Base-by-base conservation (phyloP, 2,888 invertebrate genomes). In the Theretra japonica region DNA sequence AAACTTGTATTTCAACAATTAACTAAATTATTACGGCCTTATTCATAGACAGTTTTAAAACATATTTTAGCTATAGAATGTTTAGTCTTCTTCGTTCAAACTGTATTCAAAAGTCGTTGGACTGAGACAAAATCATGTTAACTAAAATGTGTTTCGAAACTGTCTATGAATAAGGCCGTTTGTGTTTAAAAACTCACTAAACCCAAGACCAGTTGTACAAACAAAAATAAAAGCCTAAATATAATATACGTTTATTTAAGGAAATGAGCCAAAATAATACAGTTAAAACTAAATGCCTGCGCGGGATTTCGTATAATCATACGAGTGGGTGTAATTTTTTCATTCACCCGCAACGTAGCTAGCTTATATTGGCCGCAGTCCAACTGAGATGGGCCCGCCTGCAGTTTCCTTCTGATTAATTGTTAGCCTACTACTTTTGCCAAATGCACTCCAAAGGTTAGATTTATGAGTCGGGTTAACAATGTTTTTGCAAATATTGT, bases 391-490 rank as follows among this genome's bases (percentile, higher is more conserved):
- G 80, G 76, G 77, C 80, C 83, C 82, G 82, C 80, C 82, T 79
- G 80, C 84, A 86, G 83, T 86, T 87, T 83, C 81, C 83, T 82
- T 82, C 80, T 88, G 88, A 91, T 91, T 91, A 91, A 91, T 91
- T 90, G 89, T 86, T 81, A 65, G 48, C 65, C 48, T 48, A 87
- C 88, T 87, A 88, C 87, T 90, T 90, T 88, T 90, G 91, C 90
- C 90, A 91, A 91, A 90, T 89, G 85, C 81, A 88, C 83, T 83
- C 76, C 82, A 82, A 84, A 83, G 81, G 83, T 80, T 77, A 78
- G 84, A 88, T 89, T 88, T 88, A 88, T 76, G 82, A 77, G 73
- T 73, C 72, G 78, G 81, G 79, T 81, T 86, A 85, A 80, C 81
- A 80, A 80, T 77, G 79, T 85, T 83, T 82, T 84, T 82, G 77